Conservation (phyloP, 2,888 invertebrate species). For the Hoplodrina ambigua region DNA sequence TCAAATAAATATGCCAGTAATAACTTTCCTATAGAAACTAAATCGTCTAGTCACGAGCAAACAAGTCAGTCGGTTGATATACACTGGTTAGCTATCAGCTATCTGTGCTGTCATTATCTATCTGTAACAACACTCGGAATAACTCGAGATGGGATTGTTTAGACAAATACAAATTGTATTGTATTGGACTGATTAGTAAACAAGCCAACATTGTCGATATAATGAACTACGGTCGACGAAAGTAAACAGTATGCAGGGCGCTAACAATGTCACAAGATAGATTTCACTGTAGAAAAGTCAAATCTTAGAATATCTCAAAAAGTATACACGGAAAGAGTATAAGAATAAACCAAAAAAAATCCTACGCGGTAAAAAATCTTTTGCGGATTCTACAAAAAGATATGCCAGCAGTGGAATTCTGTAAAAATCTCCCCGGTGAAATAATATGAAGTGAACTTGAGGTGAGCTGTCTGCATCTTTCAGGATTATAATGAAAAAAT, state of each 20-base stretch:
- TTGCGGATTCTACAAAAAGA: no score
- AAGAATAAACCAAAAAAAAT: not conserved
- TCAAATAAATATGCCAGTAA: conserved; percentile 86
- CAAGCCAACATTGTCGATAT: conserved; percentile 3
- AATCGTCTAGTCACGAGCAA: conserved; percentile 88
- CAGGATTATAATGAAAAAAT: conserved; percentile 12
- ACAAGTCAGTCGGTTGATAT: conserved; percentile 72
- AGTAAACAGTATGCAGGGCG: not conserved
- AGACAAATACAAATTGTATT: conserved; percentile 55
- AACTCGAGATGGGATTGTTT: conserved; percentile 58
- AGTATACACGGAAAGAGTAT: not conserved
- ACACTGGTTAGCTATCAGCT: conserved; percentile 64
- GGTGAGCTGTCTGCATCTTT: not conserved
- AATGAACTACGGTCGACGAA: not conserved
- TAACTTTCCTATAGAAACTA: conserved; percentile 88
- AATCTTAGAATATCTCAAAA: not conserved
- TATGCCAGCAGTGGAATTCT: not conserved
- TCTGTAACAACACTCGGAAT: conserved; percentile 69
- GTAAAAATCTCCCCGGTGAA: not conserved
- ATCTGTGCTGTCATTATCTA: conserved; percentile 70
- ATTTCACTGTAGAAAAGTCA: not conserved
- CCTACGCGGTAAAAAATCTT: no score
- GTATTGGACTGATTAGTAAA: conserved; percentile 37
- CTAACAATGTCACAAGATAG: not conserved
- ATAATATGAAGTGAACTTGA: not conserved